These are phyloP conservation scores for Melanerpes formicivorus DNA, from an alignment of 2,113 vertebrate species.

Conservation along the genomic window DNA sequence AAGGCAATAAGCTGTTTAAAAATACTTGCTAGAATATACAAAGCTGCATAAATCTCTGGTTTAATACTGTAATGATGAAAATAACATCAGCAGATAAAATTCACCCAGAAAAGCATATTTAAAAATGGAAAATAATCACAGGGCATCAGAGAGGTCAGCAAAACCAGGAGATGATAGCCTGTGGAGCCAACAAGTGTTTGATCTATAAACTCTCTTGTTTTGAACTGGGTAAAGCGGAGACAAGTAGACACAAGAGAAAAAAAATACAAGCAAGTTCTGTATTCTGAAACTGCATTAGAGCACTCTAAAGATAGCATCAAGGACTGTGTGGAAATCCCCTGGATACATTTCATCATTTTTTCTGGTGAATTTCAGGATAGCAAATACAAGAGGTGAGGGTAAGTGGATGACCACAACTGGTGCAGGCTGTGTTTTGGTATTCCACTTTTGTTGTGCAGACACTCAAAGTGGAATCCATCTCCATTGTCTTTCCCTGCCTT, in stretches of 20 bases:
- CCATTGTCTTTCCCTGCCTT: not conserved
- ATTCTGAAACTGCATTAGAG: conserved; percentile 30
- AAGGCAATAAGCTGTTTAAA: not conserved
- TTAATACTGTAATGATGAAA: not conserved
- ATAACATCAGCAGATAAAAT: not conserved
- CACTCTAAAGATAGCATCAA: conserved; percentile 61
- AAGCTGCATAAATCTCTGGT: not conserved
- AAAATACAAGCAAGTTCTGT: conserved; percentile 48
- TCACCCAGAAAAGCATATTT: not conserved
- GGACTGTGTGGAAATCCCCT: conserved; percentile 60
- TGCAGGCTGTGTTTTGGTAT: not conserved
- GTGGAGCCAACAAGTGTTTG: not conserved
- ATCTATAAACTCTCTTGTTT: conserved; percentile 26
- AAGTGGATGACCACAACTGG: conserved; percentile 40
- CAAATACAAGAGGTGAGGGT: not conserved
- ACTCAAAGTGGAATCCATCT: not conserved
- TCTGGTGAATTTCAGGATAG: conserved; percentile 23
- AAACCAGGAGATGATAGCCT: not conserved
- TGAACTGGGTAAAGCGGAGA: conserved; percentile 30
- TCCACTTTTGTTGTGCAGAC: not conserved
- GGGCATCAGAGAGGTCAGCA: conserved; percentile 1
- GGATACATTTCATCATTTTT: conserved; percentile 24
- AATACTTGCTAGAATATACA: not conserved
- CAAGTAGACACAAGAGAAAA: conserved; percentile 62
- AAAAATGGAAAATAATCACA: not conserved